Evolutionary conservation across 2,888 invertebrate species (phyloP).

Genomic region (Lampropteryx suffumata): DNA sequence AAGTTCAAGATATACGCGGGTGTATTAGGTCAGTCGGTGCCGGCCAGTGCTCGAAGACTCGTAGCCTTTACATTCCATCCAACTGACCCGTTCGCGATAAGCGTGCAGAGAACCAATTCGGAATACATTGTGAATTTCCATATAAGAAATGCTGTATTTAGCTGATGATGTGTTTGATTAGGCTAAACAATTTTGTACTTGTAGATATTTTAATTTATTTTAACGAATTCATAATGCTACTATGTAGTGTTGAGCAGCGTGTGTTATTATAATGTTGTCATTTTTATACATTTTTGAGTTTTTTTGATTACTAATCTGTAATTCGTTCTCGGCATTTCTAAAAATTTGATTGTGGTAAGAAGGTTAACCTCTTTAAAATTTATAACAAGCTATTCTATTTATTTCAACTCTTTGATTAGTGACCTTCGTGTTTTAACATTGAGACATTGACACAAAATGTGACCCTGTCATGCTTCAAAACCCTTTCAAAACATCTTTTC

Average conservation of each 20-base stretch:
- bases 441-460: not conserved
- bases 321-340: too few species aligned
- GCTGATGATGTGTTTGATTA: conserved; percentile 42
- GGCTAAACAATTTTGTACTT: not conserved
- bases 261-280: conserved; percentile 4
- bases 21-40: conserved; percentile 87
- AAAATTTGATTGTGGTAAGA: too few species aligned
- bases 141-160: conserved; percentile 86
- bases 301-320: too few species aligned
- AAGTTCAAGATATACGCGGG: conserved; percentile 96
- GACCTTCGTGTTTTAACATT: too few species aligned
- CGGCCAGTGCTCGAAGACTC: conserved; percentile 88
- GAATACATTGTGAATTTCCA: conserved; percentile 98
- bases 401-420: too few species aligned
- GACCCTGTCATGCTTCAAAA: conserved; percentile 5
- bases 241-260: conserved; percentile 24
- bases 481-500: conserved; percentile 6
- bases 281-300: not conserved
- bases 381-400: too few species aligned
- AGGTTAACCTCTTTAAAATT: too few species aligned
- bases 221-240: conserved; percentile 34
- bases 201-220: conserved; percentile 12
- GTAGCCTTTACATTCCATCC: conserved; percentile 99
- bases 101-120: conserved; percentile 95
- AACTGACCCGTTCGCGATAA: conserved; percentile 97